These are phyloP conservation scores for Aplocera efformata DNA, from an alignment of 2,888 invertebrate species.

Conservation along the genomic window DNA sequence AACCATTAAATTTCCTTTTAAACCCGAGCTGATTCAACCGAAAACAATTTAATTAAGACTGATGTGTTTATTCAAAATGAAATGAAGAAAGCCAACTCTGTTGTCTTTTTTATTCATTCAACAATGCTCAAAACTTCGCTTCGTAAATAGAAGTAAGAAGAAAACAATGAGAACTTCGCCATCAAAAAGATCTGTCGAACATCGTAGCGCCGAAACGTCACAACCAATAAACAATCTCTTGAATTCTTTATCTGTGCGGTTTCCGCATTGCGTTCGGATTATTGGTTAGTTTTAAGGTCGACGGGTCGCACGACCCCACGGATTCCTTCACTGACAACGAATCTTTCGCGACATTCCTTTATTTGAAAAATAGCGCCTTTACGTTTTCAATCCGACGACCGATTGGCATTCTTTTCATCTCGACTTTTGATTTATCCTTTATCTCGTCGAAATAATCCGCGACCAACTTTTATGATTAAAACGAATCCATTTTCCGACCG, in stretches of 20 bases:
- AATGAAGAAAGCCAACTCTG: too few species aligned
- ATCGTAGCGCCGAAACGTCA: slow-evolving; percentile 31
- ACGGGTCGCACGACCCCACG: slow-evolving; percentile 43
- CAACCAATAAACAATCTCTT: slow-evolving; percentile 51
- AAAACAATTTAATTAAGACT: not conserved
- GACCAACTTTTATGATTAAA: slow-evolving; percentile 25
- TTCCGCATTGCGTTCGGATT: slow-evolving; percentile 55
- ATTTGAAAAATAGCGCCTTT: slow-evolving; percentile 27
- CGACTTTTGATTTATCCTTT: slow-evolving; percentile 20
- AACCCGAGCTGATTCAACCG: slow-evolving; percentile 14
- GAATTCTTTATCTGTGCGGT: slow-evolving; percentile 50
- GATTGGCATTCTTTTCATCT: slow-evolving; percentile 32
- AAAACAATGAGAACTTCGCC: slow-evolving; percentile 28
- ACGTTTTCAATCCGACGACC: slow-evolving; percentile 23
- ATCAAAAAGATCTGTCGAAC: slow-evolving; percentile 28
- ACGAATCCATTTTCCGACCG: slow-evolving; percentile 26
- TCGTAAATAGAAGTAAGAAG: slow-evolving; percentile 15
- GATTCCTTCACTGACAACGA: slow-evolving; percentile 47
- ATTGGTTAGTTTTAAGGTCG: slow-evolving; percentile 50
- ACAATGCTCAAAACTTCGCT: too few species aligned
- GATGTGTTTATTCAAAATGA: slow-evolving; percentile 6
- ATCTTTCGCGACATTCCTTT: slow-evolving; percentile 41
- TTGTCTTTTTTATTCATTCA: too few species aligned
- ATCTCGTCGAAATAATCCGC: slow-evolving; percentile 24
- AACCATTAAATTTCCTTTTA: slow-evolving; percentile 44